phyloP scores from a whole-genome alignment of 2,888 invertebrate species.

The Drosophila setosimentum region DNA sequence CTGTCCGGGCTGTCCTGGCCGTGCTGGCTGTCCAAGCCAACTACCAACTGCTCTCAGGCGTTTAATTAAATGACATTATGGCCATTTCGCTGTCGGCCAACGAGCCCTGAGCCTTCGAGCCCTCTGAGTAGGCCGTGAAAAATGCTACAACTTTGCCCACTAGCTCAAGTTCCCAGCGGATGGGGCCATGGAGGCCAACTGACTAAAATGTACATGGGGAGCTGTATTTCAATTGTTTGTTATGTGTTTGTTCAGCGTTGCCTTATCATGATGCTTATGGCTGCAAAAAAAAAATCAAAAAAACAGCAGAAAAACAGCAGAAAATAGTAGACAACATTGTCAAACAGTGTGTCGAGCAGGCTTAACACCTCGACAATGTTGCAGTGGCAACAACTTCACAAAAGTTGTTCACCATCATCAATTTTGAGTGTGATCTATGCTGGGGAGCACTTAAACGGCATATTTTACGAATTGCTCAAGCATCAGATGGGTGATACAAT shows the following conservation, averaged over 20 bases:
- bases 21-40: slow-evolving; percentile 22
- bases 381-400: slow-evolving; percentile 12
- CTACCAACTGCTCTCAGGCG: slow-evolving; percentile 77
- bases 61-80: slow-evolving; percentile 82
- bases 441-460: not conserved
- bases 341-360: slow-evolving; percentile 33
- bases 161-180: slow-evolving; percentile 7
- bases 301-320: not conserved
- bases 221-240: slow-evolving; percentile 76
- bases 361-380: slow-evolving; percentile 46
- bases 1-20: slow-evolving; percentile 1
- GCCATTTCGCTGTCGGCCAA: slow-evolving; percentile 57
- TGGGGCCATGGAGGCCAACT: slow-evolving; percentile 1
- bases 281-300: not conserved
- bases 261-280: slow-evolving; percentile 49
- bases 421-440: slow-evolving; percentile 37
- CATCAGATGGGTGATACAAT: not conserved
- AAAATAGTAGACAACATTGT: slow-evolving; percentile 33
- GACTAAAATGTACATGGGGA: slow-evolving; percentile 65
- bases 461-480: not conserved
- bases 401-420: slow-evolving; percentile 38
- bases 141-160: slow-evolving; percentile 58
- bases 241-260: slow-evolving; percentile 21
- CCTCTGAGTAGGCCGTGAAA: slow-evolving; percentile 64
- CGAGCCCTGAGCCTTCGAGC: slow-evolving; percentile 22